phyloP scores from a whole-genome alignment of 2,797 vertebrate genomes.

The Rhinoraja longicauda region DNA sequence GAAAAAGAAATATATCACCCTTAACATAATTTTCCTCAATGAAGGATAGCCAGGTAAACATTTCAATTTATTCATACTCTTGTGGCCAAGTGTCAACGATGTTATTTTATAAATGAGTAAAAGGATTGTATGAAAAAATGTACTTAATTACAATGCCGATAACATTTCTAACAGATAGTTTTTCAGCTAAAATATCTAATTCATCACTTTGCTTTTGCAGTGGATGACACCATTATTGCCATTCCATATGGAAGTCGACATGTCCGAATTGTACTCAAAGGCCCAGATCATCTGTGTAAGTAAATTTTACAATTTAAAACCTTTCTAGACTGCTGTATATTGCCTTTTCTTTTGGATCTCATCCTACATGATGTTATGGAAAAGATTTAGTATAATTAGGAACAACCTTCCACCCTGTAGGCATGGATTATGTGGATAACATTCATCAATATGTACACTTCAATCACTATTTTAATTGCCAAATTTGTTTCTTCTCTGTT shows the following conservation, averaged over 20 bases:
- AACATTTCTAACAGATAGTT: not conserved
- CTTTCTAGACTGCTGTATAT: not conserved
- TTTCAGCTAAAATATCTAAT: slow-evolving; percentile 19
- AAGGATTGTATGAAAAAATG: no score
- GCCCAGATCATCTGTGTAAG: slow-evolving; percentile 96
- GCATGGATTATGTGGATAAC: not conserved
- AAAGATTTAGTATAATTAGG: slow-evolving; percentile 3
- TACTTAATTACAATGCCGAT: not conserved
- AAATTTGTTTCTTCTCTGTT: not conserved
- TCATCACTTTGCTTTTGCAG: slow-evolving; percentile 51
- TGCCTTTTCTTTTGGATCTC: not conserved
- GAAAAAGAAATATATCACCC: not conserved
- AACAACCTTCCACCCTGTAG: not conserved
- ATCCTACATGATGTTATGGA: not conserved
- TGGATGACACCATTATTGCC: slow-evolving; percentile 78
- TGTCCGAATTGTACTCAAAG: slow-evolving; percentile 84
- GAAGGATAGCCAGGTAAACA: not conserved
- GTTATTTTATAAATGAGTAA: not conserved
- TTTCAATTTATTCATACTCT: not conserved
- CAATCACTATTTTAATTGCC: not conserved
- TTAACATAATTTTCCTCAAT: not conserved
- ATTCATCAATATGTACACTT: not conserved
- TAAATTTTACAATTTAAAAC: slow-evolving; percentile 46
- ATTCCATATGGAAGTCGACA: slow-evolving; percentile 87
- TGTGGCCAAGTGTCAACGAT: not conserved